phyloP scores from a whole-genome alignment of 2,113 vertebrate genomes.

The Petrocephalus zakoni region DNA sequence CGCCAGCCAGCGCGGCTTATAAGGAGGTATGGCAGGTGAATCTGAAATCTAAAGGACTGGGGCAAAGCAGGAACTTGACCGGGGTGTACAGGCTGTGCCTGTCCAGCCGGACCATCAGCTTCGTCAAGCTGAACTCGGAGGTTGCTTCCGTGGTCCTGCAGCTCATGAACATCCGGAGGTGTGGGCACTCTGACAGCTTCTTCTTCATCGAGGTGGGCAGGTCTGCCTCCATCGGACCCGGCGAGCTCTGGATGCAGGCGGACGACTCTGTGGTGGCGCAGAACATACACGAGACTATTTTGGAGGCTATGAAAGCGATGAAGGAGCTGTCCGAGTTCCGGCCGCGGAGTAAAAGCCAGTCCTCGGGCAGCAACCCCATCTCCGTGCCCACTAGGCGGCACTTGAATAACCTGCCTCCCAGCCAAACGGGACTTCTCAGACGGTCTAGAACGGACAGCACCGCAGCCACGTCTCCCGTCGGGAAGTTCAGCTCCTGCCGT shows the following conservation, averaged over 20 bases:
- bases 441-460: slow-evolving; percentile 73
- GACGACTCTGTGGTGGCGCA: slow-evolving; percentile 97
- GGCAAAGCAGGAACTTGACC: slow-evolving; percentile 81
- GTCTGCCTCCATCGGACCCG: slow-evolving; percentile 89
- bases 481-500: slow-evolving; percentile 65
- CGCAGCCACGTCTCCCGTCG: slow-evolving; percentile 61
- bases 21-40: slow-evolving; percentile 96
- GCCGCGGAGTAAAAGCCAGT: slow-evolving; percentile 96
- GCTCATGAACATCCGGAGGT: slow-evolving; percentile 95
- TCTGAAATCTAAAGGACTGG: slow-evolving; percentile 86
- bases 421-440: slow-evolving; percentile 71
- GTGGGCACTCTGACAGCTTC: slow-evolving; percentile 96
- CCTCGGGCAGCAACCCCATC: slow-evolving; percentile 73
- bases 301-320: slow-evolving; percentile 96
- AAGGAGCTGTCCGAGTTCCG: slow-evolving; percentile 93
- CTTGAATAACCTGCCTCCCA: slow-evolving; percentile 72
- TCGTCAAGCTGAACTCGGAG: slow-evolving; percentile 87
- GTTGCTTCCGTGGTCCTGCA: slow-evolving; percentile 83
- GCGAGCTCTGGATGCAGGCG: slow-evolving; percentile 97
- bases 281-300: slow-evolving; percentile 93
- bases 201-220: slow-evolving; percentile 97
- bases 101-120: slow-evolving; percentile 84
- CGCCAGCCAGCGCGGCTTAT: slow-evolving; percentile 72
- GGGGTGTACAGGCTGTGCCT: slow-evolving; percentile 91
- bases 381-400: slow-evolving; percentile 70